Percentiles rank a stretch among this genome's conserved stretches.
phyloP scores from a whole-genome alignment of 2,113 vertebrate genomes.

The Sylvicapra grimmia region DNA sequence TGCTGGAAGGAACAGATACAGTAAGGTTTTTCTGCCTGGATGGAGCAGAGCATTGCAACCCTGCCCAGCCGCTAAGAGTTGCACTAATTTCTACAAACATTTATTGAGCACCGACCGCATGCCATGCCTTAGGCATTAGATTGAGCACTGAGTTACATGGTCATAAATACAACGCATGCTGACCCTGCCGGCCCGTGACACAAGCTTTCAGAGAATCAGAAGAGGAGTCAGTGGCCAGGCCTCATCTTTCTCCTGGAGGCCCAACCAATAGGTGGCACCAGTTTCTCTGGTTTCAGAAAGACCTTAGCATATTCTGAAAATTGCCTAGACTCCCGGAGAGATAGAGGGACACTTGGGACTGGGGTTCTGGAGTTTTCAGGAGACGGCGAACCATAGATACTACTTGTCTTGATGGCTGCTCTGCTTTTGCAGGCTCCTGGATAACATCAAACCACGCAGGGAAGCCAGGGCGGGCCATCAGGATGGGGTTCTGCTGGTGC shows the following conservation, averaged over 20 bases:
- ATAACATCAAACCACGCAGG: no score
- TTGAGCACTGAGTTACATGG: not conserved
- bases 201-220: not conserved
- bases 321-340: fast-evolving
- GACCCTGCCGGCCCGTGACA: fast-evolving
- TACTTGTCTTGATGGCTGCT: not conserved
- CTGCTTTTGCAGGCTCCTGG: not conserved
- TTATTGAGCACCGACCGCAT: not conserved
- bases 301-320: not conserved
- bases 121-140: fast-evolving
- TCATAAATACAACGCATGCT: fast-evolving
- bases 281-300: not conserved
- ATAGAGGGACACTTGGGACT: not conserved
- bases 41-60: not conserved
- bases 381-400: fast-evolving
- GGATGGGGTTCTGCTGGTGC: not conserved
- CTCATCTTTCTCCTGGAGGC: not conserved
- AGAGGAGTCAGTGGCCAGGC: not conserved
- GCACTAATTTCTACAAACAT: not conserved
- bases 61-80: not conserved
- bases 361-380: not conserved
- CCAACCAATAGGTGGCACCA: not conserved
- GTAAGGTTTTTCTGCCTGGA: not conserved
- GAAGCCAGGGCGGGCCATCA: fast-evolving
- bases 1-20: fast-evolving